Conservation (phyloP, 2,888 invertebrate species). For the Caenorhabditis auriculariae region DNA sequence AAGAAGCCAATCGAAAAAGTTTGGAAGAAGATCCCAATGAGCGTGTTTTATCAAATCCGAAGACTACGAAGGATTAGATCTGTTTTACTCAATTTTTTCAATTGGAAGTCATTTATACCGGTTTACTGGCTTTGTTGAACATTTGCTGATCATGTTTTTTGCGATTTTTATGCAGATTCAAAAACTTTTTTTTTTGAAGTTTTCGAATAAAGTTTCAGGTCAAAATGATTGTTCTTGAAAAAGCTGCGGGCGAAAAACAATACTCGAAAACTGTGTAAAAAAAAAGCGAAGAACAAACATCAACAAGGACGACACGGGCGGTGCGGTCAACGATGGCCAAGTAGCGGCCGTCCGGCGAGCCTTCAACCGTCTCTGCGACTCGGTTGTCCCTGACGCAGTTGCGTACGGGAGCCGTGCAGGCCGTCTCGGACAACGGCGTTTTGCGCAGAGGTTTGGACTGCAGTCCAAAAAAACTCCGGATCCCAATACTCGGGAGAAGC, state of each 20-base stretch:
- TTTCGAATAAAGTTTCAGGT: neutral
- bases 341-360: conserved; percentile 14
- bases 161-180: too few relatives aligned
- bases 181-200: too few relatives aligned
- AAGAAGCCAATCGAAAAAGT: too few relatives aligned
- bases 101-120: too few relatives aligned
- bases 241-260: neutral
- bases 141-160: too few relatives aligned
- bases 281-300: conserved; percentile 68
- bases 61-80: too few relatives aligned
- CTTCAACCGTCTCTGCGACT: conserved; percentile 16
- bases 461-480: conserved; percentile 56
- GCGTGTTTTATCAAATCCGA: too few relatives aligned
- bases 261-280: neutral
- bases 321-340: conserved; percentile 63
- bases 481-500: conserved; percentile 52
- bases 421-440: conserved; percentile 17
- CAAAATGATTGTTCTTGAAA: too few relatives aligned
- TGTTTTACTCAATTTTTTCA: too few relatives aligned
- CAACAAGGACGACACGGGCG: conserved; percentile 84
- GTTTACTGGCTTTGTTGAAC: too few relatives aligned
- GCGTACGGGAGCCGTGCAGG: conserved; percentile 15
- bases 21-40: too few relatives aligned
- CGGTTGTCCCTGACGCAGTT: conserved; percentile 21
- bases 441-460: conserved; percentile 41